phyloP scores from a whole-genome alignment of 2,797 vertebrate genomes.

The Percopsis omiscomaycus region DNA sequence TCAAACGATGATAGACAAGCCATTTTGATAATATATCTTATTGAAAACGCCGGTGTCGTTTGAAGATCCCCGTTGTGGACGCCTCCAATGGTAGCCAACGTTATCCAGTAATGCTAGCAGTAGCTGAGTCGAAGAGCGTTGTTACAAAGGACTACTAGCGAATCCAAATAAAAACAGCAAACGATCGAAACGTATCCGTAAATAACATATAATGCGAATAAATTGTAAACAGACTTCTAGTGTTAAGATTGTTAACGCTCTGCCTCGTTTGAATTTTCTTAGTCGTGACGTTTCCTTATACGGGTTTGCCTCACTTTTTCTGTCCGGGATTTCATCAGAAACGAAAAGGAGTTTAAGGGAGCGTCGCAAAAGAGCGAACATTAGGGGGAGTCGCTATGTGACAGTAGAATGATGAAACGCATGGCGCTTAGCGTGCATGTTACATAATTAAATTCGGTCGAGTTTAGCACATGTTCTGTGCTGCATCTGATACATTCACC shows the following conservation, averaged over 20 bases:
- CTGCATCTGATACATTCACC: neutral
- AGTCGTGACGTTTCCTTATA: conserved; percentile 17
- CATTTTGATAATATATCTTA: conserved; percentile 52
- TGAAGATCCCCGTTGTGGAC: neutral
- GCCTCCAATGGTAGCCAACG: neutral
- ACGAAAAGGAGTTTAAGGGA: conserved; percentile 52
- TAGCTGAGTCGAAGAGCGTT: neutral
- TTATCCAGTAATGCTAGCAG: conserved; percentile 37
- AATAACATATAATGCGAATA: too few relatives aligned
- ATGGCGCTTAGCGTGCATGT: conserved; percentile 9
- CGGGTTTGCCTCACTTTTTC: neutral
- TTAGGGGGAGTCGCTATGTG: conserved; percentile 54
- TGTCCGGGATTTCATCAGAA: conserved; percentile 79
- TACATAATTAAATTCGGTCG: conserved; percentile 30
- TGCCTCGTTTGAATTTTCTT: neutral
- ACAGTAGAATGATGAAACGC: neutral
- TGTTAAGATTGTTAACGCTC: neutral
- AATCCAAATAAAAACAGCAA: neutral
- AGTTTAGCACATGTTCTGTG: conserved; percentile 8
- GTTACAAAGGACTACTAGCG: neutral
- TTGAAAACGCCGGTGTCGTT: neutral
- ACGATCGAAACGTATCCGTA: neutral
- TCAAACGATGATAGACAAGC: conserved; percentile 38
- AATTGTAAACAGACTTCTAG: neutral
- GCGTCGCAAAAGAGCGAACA: conserved; percentile 31